Evolutionary conservation across 92 coral and sea anemone species (phyloP).

Genomic region (Nematostella vectensis): DNA sequence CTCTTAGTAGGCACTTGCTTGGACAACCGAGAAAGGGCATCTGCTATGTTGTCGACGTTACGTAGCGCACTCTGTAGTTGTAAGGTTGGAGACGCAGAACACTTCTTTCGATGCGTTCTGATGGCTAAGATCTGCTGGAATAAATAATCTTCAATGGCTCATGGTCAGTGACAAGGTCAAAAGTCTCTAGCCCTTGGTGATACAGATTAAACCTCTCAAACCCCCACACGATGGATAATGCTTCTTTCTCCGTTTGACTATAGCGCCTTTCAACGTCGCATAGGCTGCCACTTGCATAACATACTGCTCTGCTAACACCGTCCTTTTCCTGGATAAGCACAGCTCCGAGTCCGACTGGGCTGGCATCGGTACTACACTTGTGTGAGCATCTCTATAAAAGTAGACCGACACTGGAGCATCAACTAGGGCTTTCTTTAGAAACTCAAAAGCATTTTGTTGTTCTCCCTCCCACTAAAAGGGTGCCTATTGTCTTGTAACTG

Average conservation of each 20-base stretch:
- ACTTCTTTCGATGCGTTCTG: constrained; percentile 35
- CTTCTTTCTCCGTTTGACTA: constrained; percentile 46
- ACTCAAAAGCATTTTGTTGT: constrained; percentile 25
- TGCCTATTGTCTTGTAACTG: constrained; percentile 15
- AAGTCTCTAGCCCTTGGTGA: constrained; percentile 18
- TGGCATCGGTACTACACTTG: constrained; percentile 32
- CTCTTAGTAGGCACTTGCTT: not conserved
- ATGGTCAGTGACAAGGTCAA: constrained; percentile 43
- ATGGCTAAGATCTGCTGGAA: constrained; percentile 23
- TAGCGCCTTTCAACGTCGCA: constrained; percentile 23
- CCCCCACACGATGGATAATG: constrained; percentile 41
- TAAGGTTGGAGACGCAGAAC: constrained; percentile 32
- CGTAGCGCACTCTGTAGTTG: constrained; percentile 22
- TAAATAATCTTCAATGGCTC: constrained; percentile 23
- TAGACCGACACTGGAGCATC: constrained; percentile 33
- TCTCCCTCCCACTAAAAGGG: constrained; percentile 19
- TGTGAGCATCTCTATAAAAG: constrained; percentile 28
- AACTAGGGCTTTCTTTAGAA: constrained; percentile 20
- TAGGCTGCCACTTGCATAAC: constrained; percentile 31
- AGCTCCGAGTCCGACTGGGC: constrained; percentile 29
- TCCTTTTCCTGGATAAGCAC: constrained; percentile 30
- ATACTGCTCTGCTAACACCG: constrained; percentile 19
- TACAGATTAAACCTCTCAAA: constrained; percentile 32
- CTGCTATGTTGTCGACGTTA: constrained; percentile 27
- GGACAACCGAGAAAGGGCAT: constrained; percentile 24